Evolutionary conservation across 2,113 vertebrate genomes (phyloP).

Genomic region (Pelvicachromis taeniatus): DNA sequence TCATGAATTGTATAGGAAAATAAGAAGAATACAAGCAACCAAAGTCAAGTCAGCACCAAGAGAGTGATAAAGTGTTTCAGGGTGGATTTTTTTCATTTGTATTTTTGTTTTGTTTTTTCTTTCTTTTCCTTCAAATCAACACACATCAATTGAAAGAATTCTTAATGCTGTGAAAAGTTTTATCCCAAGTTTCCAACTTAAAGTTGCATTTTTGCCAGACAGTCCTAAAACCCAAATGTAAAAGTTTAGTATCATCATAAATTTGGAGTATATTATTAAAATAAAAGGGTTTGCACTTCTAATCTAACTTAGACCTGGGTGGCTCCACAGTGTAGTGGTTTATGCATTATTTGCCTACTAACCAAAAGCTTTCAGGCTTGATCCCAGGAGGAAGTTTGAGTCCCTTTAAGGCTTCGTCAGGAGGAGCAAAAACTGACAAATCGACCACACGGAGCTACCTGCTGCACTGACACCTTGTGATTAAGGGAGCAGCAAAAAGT

Average conservation of each 20-base stretch:
- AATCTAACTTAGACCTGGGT: neutral
- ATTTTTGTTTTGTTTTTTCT: no score
- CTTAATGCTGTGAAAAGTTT: neutral
- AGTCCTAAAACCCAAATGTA: neutral
- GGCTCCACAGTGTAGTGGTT: neutral
- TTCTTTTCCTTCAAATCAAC: neutral
- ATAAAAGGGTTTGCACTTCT: neutral
- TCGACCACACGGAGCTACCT: neutral
- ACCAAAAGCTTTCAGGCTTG: neutral
- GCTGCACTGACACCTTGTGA: neutral
- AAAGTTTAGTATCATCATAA: neutral
- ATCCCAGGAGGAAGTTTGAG: neutral
- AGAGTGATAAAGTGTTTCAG: neutral
- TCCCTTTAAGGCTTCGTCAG: neutral
- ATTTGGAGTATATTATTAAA: neutral
- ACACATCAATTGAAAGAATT: neutral
- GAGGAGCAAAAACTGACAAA: neutral
- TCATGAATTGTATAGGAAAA: neutral
- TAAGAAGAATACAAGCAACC: neutral
- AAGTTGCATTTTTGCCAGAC: neutral
- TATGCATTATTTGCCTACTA: neutral
- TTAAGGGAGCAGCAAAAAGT: neutral
- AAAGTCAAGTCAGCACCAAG: neutral
- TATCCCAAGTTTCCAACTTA: neutral
- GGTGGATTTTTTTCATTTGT: neutral